Evolutionary conservation across 2,113 vertebrate genomes (phyloP).

Genomic region (Eulemur rufifrons): DNA sequence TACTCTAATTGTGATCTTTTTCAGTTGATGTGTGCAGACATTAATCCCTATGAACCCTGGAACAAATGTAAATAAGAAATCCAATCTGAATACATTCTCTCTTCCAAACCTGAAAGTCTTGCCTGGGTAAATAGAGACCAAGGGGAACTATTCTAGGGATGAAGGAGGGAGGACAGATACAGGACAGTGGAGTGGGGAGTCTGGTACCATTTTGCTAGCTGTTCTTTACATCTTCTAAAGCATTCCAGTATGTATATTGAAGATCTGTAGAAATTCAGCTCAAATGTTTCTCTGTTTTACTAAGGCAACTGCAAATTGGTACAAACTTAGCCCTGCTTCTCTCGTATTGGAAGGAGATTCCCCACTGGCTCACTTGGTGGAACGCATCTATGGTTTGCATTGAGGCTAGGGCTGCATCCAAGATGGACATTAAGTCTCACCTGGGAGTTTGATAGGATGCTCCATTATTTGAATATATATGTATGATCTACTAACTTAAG

Average conservation of each 20-base stretch:
- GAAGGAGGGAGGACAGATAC: not conserved
- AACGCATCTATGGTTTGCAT: not conserved
- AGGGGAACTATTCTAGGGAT: fast-evolving
- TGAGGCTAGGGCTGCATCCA: not conserved
- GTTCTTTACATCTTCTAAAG: not conserved
- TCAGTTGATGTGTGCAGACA: not conserved
- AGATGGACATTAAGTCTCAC: not conserved
- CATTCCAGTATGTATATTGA: not conserved
- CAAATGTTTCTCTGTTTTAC: not conserved
- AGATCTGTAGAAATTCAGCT: not conserved
- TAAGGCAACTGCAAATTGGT: not conserved
- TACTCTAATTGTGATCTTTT: not conserved
- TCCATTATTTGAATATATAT: not conserved
- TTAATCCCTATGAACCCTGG: not conserved
- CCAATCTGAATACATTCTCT: not conserved
- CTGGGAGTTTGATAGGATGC: not conserved
- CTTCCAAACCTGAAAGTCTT: not conserved
- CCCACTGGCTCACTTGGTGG: not conserved
- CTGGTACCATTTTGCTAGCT: not conserved
- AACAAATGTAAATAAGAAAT: not conserved
- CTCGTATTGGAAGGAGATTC: not conserved
- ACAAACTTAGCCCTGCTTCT: not conserved
- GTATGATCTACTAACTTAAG: not conserved
- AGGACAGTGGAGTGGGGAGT: not conserved
- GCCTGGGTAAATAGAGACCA: not conserved